Evolutionary conservation across 2,113 vertebrate species (phyloP).

Genomic region (Syngnathoides biaculeatus): DNA sequence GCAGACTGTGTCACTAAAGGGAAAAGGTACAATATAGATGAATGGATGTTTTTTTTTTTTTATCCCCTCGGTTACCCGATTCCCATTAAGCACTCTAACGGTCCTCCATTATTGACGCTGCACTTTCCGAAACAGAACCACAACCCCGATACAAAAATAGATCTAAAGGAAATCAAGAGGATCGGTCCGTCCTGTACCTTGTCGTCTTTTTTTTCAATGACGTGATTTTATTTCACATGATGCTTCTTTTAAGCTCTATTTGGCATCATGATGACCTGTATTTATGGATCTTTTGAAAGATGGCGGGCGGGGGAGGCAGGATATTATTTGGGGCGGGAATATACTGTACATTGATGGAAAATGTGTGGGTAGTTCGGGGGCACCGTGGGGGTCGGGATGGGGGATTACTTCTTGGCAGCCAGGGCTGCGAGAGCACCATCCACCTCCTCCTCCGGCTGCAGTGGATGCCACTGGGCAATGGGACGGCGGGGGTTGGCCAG

Average conservation of each 20-base stretch:
- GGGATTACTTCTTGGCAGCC: conserved; percentile 87
- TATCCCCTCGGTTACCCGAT: conserved; percentile 45
- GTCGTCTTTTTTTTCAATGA: conserved; percentile 52
- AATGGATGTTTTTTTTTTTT: conserved; percentile 50
- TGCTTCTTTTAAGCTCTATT: conserved; percentile 47
- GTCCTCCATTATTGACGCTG: conserved; percentile 48
- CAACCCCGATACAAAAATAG: conserved; percentile 73
- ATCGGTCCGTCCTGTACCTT: conserved; percentile 62
- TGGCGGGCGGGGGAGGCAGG: conserved; percentile 10
- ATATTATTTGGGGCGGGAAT: conserved; percentile 37
- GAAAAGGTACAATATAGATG: conserved; percentile 55
- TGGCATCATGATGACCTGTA: conserved; percentile 56
- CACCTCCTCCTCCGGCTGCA: conserved; percentile 96
- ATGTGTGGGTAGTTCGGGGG: conserved; percentile 32
- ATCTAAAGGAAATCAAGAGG: conserved; percentile 70
- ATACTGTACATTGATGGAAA: conserved; percentile 38
- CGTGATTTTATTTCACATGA: conserved; percentile 52
- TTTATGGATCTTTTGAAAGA: conserved; percentile 54
- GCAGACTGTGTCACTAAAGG: conserved; percentile 70
- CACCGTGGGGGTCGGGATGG: conserved; percentile 24
- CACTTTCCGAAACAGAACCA: conserved; percentile 63
- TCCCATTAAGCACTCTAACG: conserved; percentile 33
- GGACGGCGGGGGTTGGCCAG: conserved; percentile 94
- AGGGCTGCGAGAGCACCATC: conserved; percentile 82
- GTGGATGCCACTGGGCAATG: conserved; percentile 97